phyloP scores from a whole-genome alignment of 2,797 vertebrate species.

The Eulemur mongoz region DNA sequence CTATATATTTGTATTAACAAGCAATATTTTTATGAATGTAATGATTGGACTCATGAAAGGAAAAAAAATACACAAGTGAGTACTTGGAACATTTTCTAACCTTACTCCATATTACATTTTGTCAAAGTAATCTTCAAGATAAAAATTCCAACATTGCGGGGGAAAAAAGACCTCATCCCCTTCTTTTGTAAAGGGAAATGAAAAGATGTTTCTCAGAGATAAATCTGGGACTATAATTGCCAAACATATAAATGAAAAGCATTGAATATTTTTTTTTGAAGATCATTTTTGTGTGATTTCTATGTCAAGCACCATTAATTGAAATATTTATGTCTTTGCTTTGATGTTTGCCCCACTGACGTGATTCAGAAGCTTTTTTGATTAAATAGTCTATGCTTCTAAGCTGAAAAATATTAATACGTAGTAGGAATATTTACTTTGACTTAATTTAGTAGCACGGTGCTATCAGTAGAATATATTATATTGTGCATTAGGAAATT shows the following conservation, averaged over 20 bases:
- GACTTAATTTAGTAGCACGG: conserved; percentile 8
- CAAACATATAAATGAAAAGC: conserved; percentile 79
- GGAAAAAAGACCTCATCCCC: conserved; percentile 52
- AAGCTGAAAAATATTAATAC: conserved; percentile 39
- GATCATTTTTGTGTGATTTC: conserved; percentile 80
- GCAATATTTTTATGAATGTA: conserved; percentile 48
- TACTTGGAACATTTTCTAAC: conserved; percentile 68
- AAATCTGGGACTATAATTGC: conserved; percentile 75
- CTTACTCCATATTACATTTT: conserved; percentile 50
- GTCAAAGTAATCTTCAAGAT: conserved; percentile 63
- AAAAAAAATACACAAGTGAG: neutral
- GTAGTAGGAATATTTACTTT: conserved; percentile 30
- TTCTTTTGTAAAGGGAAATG: conserved; percentile 67
- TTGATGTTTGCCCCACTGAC: conserved; percentile 76
- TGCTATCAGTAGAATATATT: neutral
- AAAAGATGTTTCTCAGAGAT: conserved; percentile 69
- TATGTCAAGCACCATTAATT: conserved; percentile 82
- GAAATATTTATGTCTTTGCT: conserved; percentile 78
- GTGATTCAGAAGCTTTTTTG: conserved; percentile 70
- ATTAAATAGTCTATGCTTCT: conserved; percentile 66
- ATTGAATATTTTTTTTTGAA: conserved; percentile 79
- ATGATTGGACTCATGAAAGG: conserved; percentile 19
- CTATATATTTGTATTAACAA: conserved; percentile 33
- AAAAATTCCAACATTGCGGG: neutral
- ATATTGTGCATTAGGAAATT: neutral